Conservation (phyloP, 1,140 invertebrate genomes). For the Acromyrmex echinatior region DNA sequence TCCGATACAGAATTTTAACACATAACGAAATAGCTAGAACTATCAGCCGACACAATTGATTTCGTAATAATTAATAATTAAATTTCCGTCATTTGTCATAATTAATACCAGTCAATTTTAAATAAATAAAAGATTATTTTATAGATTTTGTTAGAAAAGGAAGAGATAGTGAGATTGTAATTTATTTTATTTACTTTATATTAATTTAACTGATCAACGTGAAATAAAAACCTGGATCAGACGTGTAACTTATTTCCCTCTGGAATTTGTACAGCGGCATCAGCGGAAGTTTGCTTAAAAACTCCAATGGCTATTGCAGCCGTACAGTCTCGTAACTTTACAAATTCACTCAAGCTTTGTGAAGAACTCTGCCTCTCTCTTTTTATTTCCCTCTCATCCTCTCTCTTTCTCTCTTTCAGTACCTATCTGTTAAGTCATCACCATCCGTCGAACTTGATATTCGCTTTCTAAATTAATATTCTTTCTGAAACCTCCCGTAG, state of each 20-base stretch:
- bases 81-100: too few species aligned
- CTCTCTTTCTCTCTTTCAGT: not conserved
- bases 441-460: constrained; percentile 78
- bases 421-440: constrained; percentile 1
- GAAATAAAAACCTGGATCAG: constrained; percentile 23
- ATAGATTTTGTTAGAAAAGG: not conserved
- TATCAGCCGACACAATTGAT: constrained; percentile 8
- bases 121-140: constrained; percentile 14
- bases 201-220: constrained; percentile 42
- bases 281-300: constrained; percentile 61
- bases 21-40: not conserved
- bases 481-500: not conserved
- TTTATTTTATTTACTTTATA: constrained; percentile 39
- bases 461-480: constrained; percentile 65
- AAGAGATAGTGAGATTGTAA: not conserved
- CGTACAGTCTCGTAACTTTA: constrained; percentile 20
- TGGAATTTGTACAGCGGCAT: constrained; percentile 17
- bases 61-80: not conserved
- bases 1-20: constrained; percentile 5
- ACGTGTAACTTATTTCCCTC: constrained; percentile 40
- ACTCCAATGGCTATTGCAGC: constrained; percentile 38
- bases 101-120: too few species aligned
- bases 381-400: not conserved
- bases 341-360: constrained; percentile 1
- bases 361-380: not conserved